phyloP scores from a whole-genome alignment of 2,113 vertebrate genomes.

The Rhinichthys klamathensis region DNA sequence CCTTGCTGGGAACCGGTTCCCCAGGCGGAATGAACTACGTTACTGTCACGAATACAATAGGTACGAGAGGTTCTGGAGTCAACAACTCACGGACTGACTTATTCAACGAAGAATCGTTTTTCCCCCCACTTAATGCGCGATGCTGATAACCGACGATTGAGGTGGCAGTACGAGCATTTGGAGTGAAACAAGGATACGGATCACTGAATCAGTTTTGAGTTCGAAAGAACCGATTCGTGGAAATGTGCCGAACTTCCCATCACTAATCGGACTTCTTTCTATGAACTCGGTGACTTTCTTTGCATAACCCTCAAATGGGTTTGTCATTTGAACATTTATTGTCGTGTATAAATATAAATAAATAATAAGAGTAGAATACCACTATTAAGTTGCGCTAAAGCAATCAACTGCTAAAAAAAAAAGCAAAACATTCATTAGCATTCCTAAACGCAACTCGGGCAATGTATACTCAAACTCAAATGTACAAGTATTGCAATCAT shows the following conservation, averaged over 20 bases:
- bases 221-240: constrained; percentile 3
- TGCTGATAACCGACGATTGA: neutral
- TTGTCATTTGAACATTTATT: neutral
- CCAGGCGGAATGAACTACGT: neutral
- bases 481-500: neutral
- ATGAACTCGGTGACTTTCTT: constrained; percentile 21
- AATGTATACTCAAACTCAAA: neutral
- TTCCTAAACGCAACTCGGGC: neutral
- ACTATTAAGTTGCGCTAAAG: neutral
- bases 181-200: neutral
- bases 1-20: constrained; percentile 8
- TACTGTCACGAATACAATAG: neutral
- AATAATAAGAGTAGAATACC: neutral
- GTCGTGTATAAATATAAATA: neutral
- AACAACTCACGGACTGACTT: neutral
- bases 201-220: neutral
- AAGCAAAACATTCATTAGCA: neutral
- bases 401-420: neutral
- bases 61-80: neutral
- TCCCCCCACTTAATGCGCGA: neutral
- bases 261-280: constrained; percentile 7
- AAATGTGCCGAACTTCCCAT: constrained; percentile 22
- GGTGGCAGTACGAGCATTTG: neutral
- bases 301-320: neutral
- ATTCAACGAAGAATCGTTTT: neutral